Percentiles rank a stretch among this genome's conserved stretches.
Evolutionary conservation across 2,797 vertebrate species (phyloP).

Genomic region (Phrynocephalus forsythii): DNA sequence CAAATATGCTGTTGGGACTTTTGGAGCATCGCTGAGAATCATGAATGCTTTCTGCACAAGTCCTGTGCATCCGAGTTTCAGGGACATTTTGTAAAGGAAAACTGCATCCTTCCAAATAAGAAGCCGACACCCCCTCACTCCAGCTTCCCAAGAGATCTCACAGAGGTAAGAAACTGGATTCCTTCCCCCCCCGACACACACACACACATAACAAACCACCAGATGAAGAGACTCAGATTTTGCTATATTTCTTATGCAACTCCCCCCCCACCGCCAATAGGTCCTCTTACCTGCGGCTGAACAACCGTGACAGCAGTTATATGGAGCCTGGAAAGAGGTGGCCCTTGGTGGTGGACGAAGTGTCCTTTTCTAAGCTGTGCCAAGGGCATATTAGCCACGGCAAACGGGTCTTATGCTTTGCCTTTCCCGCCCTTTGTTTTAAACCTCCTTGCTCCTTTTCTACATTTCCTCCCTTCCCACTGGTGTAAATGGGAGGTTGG

Average conservation of each 20-base stretch:
- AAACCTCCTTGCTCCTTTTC: background rate
- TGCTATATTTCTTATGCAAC: background rate
- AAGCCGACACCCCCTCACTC: background rate
- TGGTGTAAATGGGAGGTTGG: background rate
- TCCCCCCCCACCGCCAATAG: too few species aligned
- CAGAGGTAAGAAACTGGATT: background rate
- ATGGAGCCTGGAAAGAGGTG: too few species aligned
- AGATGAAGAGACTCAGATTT: accelerated
- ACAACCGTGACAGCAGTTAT: background rate
- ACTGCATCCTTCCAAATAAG: constrained; percentile 56
- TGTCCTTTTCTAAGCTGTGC: background rate
- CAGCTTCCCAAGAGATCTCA: accelerated
- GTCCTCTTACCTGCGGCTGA: background rate
- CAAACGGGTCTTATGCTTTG: background rate
- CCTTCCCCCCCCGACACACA: background rate
- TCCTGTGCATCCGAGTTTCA: constrained; percentile 64
- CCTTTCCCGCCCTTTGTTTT: too few species aligned
- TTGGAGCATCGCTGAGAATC: constrained; percentile 29
- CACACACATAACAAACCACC: background rate
- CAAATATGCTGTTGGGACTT: constrained; percentile 7
- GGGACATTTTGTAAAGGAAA: constrained; percentile 63
- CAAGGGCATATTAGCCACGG: background rate
- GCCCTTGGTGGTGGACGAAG: background rate
- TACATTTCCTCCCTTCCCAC: background rate
- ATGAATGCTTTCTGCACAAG: constrained; percentile 52